Conservation (phyloP, 2,888 invertebrate species). For the Drosophila diplacantha region DNA sequence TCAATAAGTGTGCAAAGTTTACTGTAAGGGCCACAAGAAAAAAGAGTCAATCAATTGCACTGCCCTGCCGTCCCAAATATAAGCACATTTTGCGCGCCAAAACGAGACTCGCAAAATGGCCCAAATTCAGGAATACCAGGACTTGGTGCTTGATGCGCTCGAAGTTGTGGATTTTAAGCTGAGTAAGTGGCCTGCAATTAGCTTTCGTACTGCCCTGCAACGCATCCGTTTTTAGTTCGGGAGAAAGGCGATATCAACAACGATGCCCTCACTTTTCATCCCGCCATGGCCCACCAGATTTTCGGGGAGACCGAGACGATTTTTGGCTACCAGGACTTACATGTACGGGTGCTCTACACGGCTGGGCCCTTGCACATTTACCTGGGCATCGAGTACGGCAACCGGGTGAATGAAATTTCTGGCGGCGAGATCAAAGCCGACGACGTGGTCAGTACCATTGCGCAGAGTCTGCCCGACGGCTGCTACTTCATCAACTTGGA, state of each 20-base stretch:
- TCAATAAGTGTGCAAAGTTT: too few relatives aligned
- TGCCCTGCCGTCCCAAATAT: constrained; percentile 35
- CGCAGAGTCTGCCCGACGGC: constrained; percentile 84
- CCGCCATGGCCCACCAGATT: constrained; percentile 95
- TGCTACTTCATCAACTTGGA: constrained; percentile 84
- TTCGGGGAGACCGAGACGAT: constrained; percentile 95
- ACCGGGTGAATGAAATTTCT: constrained; percentile 81
- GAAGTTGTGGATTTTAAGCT: constrained; percentile 77
- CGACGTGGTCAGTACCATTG: constrained; percentile 84
- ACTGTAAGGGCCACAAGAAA: background rate
- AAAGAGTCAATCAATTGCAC: constrained; percentile 8
- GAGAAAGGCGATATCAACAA: constrained; percentile 83
- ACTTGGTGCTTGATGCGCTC: constrained; percentile 74
- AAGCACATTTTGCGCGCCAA: constrained; percentile 59
- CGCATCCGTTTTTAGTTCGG: constrained; percentile 79
- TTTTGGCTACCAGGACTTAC: constrained; percentile 93
- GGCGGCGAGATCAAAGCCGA: constrained; percentile 82
- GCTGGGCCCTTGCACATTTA: constrained; percentile 90
- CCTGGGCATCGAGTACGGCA: constrained; percentile 84
- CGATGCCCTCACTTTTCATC: constrained; percentile 83
- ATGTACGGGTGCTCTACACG: constrained; percentile 87
- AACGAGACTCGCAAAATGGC: constrained; percentile 54
- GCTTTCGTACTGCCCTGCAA: background rate
- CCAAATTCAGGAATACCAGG: constrained; percentile 73
- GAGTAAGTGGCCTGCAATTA: constrained; percentile 59